Base-by-base conservation (phyloP, 1,140 invertebrate genomes). In the Acromyrmex charruanus region DNA sequence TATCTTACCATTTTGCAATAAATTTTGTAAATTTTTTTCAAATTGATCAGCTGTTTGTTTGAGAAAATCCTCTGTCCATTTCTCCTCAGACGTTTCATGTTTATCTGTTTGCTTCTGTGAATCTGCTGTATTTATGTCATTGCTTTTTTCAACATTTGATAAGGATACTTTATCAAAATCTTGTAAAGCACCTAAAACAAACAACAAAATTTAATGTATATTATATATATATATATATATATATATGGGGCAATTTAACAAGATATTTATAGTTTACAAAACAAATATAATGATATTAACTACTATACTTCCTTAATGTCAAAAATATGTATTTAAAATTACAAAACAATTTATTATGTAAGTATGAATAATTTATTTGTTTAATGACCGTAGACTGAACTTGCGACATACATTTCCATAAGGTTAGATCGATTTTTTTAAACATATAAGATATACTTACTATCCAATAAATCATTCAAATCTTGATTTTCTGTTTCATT, bases 401-500 rank as follows among this genome's bases (percentile, higher is more conserved):
- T 51, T n/a, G 1, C 71, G 31, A 39, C n/a, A 77, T 14, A 59
- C 18, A 77, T 55, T 14, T 74, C 14, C 0, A 21, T 72, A 31
- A 55, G 21, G n/a, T 51, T 86, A 51, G n/a, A 81, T 55, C 44
- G 3, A 61, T 80, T 18, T 63, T 25, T 59, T 14, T 35, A 31
- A 59, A 72, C 7, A 44, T 44, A 9, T 18, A 3, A 16, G 71
- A 66, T 59, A 65, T 88, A 94, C 94, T 93, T 80, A 96, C 96
- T 96, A 88, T 96, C 95, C 21, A 96, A 88, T 39, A 96, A 91
- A 35, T 95, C 94, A 75, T 95, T 93, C 14, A 96, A 92, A 86
- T 96, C 95, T 31, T 94, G 12, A 87, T 95, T 94, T 63, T 93
- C 93, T 3, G 61, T 44, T 87, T 93, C 87, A 49, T 93, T 90